These are phyloP conservation scores for Tubulanus polymorphus DNA, from an alignment of 2,888 invertebrate species.

Conservation along the genomic window DNA sequence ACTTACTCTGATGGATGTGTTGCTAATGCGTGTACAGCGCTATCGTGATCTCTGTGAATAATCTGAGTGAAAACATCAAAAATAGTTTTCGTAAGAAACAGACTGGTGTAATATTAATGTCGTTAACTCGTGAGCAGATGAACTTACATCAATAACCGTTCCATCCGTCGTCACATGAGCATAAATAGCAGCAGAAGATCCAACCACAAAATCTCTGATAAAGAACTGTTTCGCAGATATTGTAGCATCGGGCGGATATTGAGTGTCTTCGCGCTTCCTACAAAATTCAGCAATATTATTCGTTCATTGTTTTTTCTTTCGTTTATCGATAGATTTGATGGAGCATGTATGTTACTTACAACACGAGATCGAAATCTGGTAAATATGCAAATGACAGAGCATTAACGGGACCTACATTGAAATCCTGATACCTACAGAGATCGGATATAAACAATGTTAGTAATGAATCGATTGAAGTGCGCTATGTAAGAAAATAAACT, in stretches of 20 bases:
- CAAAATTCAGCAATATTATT: not conserved
- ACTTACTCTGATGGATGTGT: conserved; percentile 46
- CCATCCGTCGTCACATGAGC: conserved; percentile 48
- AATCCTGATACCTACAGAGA: conserved; percentile 46
- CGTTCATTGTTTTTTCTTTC: no score
- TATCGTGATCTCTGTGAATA: conserved; percentile 50
- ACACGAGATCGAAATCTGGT: conserved; percentile 38
- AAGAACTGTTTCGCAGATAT: conserved; percentile 45
- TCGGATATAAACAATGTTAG: not conserved
- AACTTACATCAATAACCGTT: conserved; percentile 40
- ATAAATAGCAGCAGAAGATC: conserved; percentile 46
- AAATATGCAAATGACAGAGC: conserved; percentile 47
- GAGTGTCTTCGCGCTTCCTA: conserved; percentile 34
- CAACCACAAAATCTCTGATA: conserved; percentile 49
- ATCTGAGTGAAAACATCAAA: conserved; percentile 24
- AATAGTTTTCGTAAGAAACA: not conserved
- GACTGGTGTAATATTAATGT: no score
- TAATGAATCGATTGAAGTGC: not conserved
- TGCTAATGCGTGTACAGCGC: conserved; percentile 45
- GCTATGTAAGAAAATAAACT: not conserved
- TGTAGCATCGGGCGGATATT: conserved; percentile 50
- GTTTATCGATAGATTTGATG: no score
- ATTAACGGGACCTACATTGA: conserved; percentile 49
- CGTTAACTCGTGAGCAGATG: no score
- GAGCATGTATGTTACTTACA: no score